These are phyloP conservation scores for Acanthopagrus latus DNA, from an alignment of 2,797 vertebrate species.

Conservation along the genomic window DNA sequence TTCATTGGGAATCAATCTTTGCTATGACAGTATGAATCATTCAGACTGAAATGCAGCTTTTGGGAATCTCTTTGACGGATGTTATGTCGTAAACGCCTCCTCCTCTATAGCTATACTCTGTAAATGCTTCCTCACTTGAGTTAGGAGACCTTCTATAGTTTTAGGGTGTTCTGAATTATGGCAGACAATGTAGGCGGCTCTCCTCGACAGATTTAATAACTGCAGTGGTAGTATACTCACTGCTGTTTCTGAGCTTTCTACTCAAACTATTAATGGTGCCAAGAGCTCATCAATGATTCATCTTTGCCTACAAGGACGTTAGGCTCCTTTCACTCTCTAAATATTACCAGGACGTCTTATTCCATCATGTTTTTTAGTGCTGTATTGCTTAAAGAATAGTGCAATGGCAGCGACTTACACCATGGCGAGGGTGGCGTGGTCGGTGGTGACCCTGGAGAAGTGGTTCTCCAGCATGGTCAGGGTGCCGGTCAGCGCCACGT, in stretches of 20 bases:
- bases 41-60: neutral
- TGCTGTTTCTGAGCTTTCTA: neutral
- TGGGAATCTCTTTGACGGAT: neutral
- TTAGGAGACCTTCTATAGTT: neutral
- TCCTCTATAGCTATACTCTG: neutral
- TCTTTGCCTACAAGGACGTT: too few species aligned
- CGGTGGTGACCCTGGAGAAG: constrained; percentile 91
- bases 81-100: neutral
- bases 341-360: neutral
- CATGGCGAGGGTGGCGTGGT: constrained; percentile 92
- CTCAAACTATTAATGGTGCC: constrained; percentile 6
- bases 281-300: constrained; percentile 29
- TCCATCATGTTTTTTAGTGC: neutral
- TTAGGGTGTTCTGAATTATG: neutral
- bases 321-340: neutral
- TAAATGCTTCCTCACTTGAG: neutral
- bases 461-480: constrained; percentile 95
- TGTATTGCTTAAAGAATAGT: neutral
- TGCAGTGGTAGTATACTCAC: neutral
- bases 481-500: constrained; percentile 95
- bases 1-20: neutral
- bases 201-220: constrained; percentile 17
- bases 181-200: constrained; percentile 12
- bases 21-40: neutral
- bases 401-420: constrained; percentile 86